Evolutionary conservation across 2,888 invertebrate species (phyloP), one percentile per base, ranked within the genome.

Genomic region (Linnaemya vulpina): DNA sequence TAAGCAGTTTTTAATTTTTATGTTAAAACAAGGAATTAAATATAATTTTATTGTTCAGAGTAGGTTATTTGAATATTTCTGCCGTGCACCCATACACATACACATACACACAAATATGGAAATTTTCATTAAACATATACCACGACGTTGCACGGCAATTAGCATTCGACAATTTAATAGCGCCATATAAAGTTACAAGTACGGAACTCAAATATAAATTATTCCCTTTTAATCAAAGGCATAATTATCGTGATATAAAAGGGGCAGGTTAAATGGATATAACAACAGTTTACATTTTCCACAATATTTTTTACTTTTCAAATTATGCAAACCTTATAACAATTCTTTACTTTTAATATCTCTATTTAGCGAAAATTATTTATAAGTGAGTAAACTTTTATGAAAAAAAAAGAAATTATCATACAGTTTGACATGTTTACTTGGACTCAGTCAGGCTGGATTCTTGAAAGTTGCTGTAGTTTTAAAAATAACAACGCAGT

Each of bases 1-100:
- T 77, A 17, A 60, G 51, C n/a, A 58, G 15, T 51, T 46, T 46
- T 74, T 82, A 81, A 81, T 76, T 85, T 86, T 70, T 80, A 83
- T 83, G 75, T 77, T 78, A 74, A 74, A 81, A 87, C 81, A 86
- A 85, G 82, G 67, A 84, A 87, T 82, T 85, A 81, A 80, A 74
- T 75, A 84, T 73, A 84, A 70, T 84, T 81, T 84, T 68, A 81
- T 84, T 84, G 84, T 84, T 75, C 38, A 55, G 40, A 22, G 43
- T 8, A 62, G 62, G 67, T 79, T 76, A 84, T 83, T 80, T 75
- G 71, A 84, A 84, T 76, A 71, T 68, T 71, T 76, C n/a, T 60
- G 35, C 38, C 58, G 58, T 84, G 75, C 35, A 78, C 67, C 25
- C 49, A 62, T 5, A 25, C 8, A 30, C 11, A 25, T 7, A 25